Percentiles rank a stretch among this genome's conserved stretches.
Evolutionary conservation across 2,888 invertebrate genomes (phyloP).

Genomic region (Sepiola atlantica): DNA sequence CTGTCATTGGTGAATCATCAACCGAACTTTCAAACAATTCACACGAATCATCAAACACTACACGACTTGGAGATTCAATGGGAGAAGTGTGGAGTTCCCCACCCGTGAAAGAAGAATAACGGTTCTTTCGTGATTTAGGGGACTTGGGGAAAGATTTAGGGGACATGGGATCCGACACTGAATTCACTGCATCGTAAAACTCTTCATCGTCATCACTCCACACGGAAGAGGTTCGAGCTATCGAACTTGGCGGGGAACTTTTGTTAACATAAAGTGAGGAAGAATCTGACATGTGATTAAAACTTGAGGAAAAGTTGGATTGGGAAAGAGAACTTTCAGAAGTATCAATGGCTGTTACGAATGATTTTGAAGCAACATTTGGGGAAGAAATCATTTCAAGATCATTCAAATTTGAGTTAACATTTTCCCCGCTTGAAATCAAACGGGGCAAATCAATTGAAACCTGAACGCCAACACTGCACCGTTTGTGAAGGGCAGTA

Average conservation of each 20-base stretch:
- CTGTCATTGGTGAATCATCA: not conserved
- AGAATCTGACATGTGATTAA: not conserved
- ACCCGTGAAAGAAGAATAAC: not conserved
- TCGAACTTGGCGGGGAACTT: not conserved
- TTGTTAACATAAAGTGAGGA: not conserved
- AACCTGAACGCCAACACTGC: conserved; percentile 40
- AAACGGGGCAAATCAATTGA: not conserved
- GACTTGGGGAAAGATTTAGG: not conserved
- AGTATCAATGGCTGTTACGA: not conserved
- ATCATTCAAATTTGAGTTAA: not conserved
- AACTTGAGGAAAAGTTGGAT: not conserved
- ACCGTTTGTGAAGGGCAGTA: not conserved
- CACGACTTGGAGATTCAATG: not conserved
- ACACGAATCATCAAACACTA: not conserved
- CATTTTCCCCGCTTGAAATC: not conserved
- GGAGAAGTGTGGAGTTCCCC: not conserved
- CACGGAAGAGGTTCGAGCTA: not conserved
- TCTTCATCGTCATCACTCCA: conserved; percentile 43
- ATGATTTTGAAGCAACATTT: not conserved
- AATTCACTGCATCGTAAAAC: conserved; percentile 43
- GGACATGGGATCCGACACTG: not conserved
- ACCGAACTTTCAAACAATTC: conserved; percentile 40
- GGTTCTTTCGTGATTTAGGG: not conserved
- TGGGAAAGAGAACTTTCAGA: not conserved
- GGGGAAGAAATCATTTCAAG: not conserved